Base-by-base conservation (phyloP, 30 jellyfish, hydroid and myxozoan genomes). In the Hydractinia symbiolongicarpus region DNA sequence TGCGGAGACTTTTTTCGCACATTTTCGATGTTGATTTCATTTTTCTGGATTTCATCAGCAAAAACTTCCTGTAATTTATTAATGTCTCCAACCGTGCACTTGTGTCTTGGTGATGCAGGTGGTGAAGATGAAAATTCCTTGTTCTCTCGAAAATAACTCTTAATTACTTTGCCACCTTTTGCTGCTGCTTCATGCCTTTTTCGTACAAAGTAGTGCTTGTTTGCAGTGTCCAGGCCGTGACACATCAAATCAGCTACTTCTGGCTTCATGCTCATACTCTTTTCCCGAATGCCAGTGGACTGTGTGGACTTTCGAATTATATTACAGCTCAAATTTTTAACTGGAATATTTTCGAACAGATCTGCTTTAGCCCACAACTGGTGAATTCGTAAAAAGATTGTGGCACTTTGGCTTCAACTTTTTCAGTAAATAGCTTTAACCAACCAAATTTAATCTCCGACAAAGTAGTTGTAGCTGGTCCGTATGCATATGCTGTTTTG, bases 361-460 rank as follows among this genome's bases (percentile, higher is more conserved):
- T n/a, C 68, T n/a, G 13, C 68, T 57, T 57, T 57, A 57, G n/a
- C 68, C 68, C 68, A 57, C 68, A 57, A 57, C 68, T 57, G 68
- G 68, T 57, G 68, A 57, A 57, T 57, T 10, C 68, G 68, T n/a
- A 57, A 57, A n/a, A 10, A 9, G 10, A 57, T n/a, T n/a, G n/a
- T n/a, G n/a, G n/a, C n/a, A n/a, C n/a, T n/a, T n/a, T n/a, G n/a
- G n/a, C n/a, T n/a, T n/a, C n/a, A n/a, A n/a, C n/a, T n/a, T n/a
- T n/a, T n/a, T n/a, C n/a, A n/a, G n/a, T n/a, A n/a, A n/a, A n/a
- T 30, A 30, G 44, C 44, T 30, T 30, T 30, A 30, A 30, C 44
- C 44, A 30, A 30, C 44, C 44, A 30, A 30, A 30, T 30, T 30
- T 2, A 30, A 30, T 30, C 44, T 30, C 44, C 44, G 44, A 30